phyloP scores from a whole-genome alignment of 2,888 invertebrate genomes.

The Pandemis heparana region DNA sequence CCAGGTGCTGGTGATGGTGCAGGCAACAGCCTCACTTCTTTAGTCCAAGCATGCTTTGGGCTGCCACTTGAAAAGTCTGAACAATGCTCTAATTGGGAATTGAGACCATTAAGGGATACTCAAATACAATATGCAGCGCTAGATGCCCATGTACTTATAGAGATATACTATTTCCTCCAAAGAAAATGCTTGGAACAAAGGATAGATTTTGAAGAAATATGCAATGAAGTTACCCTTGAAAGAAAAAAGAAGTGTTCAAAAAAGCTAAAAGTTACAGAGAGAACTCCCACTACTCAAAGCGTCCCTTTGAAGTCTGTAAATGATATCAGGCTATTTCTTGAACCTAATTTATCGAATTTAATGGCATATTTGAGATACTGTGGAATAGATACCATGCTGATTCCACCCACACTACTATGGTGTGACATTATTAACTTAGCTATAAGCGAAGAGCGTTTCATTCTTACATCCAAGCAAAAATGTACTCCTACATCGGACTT shows the following conservation, averaged over 20 bases:
- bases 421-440: conserved; percentile 74
- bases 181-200: conserved; percentile 72
- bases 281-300: conserved; percentile 52
- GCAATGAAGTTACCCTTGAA: conserved; percentile 85
- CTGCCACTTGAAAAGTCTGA: conserved; percentile 93
- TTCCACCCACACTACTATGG: conserved; percentile 84
- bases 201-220: conserved; percentile 88
- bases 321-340: conserved; percentile 70
- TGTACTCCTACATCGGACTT: conserved; percentile 85
- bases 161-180: conserved; percentile 90
- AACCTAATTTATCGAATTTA: conserved; percentile 64
- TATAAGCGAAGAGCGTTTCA: conserved; percentile 67
- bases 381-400: conserved; percentile 87
- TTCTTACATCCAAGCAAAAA: conserved; percentile 71
- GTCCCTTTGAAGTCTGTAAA: conserved; percentile 55
- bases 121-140: conserved; percentile 95
- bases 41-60: conserved; percentile 92
- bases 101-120: conserved; percentile 90
- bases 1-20: conserved; percentile 75
- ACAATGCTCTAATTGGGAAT: conserved; percentile 96
- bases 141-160: conserved; percentile 94
- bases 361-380: conserved; percentile 73
- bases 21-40: conserved; percentile 89
- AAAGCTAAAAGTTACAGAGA: conserved; percentile 66
- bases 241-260: conserved; percentile 79